phyloP scores from a whole-genome alignment of 2,888 invertebrate species.

The Plutella xylostella region DNA sequence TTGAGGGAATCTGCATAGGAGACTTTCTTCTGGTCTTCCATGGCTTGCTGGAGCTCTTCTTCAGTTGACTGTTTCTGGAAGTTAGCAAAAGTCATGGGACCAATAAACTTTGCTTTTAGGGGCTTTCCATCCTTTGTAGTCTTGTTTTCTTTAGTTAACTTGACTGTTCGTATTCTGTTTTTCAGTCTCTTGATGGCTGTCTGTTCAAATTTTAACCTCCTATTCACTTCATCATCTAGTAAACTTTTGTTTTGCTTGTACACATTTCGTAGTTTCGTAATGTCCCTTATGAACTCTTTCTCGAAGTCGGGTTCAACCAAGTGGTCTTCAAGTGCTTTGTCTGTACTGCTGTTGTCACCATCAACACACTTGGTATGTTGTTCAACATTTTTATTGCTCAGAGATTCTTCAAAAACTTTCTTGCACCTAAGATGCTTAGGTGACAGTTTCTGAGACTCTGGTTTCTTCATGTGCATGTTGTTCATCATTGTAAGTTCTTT shows the following conservation, averaged over 20 bases:
- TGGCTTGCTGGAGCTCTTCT: not conserved
- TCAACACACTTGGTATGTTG: constrained; percentile 49
- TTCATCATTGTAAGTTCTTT: constrained; percentile 43
- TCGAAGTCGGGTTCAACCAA: constrained; percentile 32
- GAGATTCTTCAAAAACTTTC: constrained; percentile 53
- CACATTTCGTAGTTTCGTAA: constrained; percentile 42
- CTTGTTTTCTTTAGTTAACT: constrained; percentile 20
- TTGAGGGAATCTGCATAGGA: constrained; percentile 53
- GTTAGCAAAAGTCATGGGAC: too few species aligned
- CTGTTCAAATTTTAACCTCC: constrained; percentile 35
- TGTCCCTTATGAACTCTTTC: constrained; percentile 41
- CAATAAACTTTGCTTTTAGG: constrained; percentile 17
- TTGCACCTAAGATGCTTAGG: constrained; percentile 45
- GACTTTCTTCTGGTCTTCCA: constrained; percentile 26
- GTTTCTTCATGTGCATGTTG: constrained; percentile 19
- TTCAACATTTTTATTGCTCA: constrained; percentile 37
- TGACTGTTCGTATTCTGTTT: constrained; percentile 20
- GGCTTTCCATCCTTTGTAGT: constrained; percentile 21
- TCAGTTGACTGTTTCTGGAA: constrained; percentile 10
- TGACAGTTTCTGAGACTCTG: constrained; percentile 25
- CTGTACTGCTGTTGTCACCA: constrained; percentile 24
- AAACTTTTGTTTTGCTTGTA: constrained; percentile 54
- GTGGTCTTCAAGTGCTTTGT: constrained; percentile 25
- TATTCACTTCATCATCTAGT: constrained; percentile 46
- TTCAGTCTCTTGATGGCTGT: constrained; percentile 25